phyloP scores from a whole-genome alignment of 2,888 invertebrate species.

The Epicampocera succincta region DNA sequence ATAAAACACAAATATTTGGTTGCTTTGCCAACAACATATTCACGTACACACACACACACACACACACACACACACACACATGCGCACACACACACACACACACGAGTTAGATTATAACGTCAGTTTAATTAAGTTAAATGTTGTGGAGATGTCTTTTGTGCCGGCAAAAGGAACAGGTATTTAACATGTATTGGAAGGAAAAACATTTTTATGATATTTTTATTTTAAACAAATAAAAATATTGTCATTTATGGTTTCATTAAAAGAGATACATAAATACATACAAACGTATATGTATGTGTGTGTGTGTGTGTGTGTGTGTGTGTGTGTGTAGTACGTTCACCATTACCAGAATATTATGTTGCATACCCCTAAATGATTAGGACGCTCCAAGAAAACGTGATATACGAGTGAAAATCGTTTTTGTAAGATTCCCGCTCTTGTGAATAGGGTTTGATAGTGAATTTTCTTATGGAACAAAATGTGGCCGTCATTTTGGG shows the following conservation, averaged over 20 bases:
- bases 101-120: constrained; percentile 8
- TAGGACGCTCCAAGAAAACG: too few species aligned
- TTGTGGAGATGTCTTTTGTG: constrained; percentile 6
- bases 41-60: too few species aligned
- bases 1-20: constrained; percentile 12
- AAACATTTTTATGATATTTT: constrained; percentile 2
- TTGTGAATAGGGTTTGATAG: too few species aligned
- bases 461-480: too few species aligned
- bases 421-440: too few species aligned
- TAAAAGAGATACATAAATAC: not conserved
- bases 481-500: too few species aligned
- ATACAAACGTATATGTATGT: too few species aligned
- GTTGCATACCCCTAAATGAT: too few species aligned
- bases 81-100: not conserved
- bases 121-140: constrained; percentile 44
- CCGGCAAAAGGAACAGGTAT: not conserved
- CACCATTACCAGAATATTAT: too few species aligned
- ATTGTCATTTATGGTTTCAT: not conserved
- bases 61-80: not conserved
- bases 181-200: not conserved
- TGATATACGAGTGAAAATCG: too few species aligned
- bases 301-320: too few species aligned
- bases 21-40: not conserved
- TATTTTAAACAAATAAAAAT: not conserved
- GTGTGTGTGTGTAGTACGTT: too few species aligned